Conservation (phyloP, 1,140 invertebrate genomes). For the Anastrepha obliqua region DNA sequence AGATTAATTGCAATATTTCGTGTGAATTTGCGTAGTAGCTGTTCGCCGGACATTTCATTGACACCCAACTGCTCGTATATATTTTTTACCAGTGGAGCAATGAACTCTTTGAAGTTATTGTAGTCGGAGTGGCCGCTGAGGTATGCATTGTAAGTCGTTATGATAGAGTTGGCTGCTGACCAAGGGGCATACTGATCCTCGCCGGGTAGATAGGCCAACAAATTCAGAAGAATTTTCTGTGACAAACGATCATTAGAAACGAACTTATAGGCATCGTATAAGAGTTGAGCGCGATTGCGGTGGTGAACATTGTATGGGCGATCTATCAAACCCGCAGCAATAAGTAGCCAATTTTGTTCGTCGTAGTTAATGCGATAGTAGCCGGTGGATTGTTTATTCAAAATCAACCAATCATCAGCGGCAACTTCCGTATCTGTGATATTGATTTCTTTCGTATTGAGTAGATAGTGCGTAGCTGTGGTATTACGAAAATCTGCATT, state of each 20-base stretch:
- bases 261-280: constrained; percentile 85
- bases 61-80: constrained; percentile 71
- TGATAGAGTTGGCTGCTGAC: constrained; percentile 75
- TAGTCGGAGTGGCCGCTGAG: constrained; percentile 63
- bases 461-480: constrained; percentile 64
- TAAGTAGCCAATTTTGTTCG: constrained; percentile 76
- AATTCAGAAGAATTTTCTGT: constrained; percentile 73
- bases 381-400: constrained; percentile 79
- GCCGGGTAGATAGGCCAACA: constrained; percentile 77
- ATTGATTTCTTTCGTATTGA: constrained; percentile 36
- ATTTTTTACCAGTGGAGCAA: constrained; percentile 67
- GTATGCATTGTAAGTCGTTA: constrained; percentile 69
- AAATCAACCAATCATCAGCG: constrained; percentile 76
- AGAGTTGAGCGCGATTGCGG: constrained; percentile 84
- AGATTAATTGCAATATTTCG: constrained; percentile 73
- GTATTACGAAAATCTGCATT: constrained; percentile 75
- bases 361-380: constrained; percentile 82
- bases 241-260: constrained; percentile 77
- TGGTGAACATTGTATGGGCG: constrained; percentile 77
- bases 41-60: constrained; percentile 69
- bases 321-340: constrained; percentile 75
- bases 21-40: constrained; percentile 70
- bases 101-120: constrained; percentile 63
- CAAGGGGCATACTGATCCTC: constrained; percentile 80
- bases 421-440: constrained; percentile 18